Percentiles rank a stretch among this genome's conserved stretches.
phyloP scores from a whole-genome alignment of 37 sponge, comb jelly and placozoan genomes.

The Aphrocallistes beatrix region DNA sequence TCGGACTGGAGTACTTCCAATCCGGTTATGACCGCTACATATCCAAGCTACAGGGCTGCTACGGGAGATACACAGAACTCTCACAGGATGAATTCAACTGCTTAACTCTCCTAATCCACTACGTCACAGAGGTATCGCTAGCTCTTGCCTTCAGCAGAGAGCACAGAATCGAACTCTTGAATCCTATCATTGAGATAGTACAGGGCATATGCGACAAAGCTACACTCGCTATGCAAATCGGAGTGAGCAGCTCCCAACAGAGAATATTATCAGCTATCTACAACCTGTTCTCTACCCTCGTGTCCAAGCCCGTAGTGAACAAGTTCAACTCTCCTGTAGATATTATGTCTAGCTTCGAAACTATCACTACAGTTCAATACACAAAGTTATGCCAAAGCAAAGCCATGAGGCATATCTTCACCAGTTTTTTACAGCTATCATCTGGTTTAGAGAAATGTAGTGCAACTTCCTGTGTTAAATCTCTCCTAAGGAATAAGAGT shows the following conservation, averaged over 20 bases:
- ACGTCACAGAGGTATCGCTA: background rate
- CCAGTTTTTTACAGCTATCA: too few relatives aligned
- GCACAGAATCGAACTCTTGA: background rate
- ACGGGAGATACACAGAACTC: background rate
- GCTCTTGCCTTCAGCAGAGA: background rate
- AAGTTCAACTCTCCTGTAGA: constrained; percentile 6
- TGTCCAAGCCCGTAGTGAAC: background rate
- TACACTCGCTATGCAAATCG: background rate
- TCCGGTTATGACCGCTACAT: background rate
- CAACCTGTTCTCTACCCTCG: background rate
- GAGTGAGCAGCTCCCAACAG: background rate
- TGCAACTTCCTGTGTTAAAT: background rate
- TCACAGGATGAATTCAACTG: background rate
- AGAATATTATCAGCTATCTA: background rate
- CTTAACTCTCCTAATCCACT: background rate
- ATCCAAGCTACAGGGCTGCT: background rate
- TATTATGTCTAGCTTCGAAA: background rate
- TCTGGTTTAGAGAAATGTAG: background rate
- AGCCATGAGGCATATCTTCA: background rate
- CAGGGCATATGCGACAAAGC: background rate
- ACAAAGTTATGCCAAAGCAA: background rate
- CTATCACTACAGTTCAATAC: background rate
- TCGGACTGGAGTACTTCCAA: background rate
- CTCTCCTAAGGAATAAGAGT: background rate
- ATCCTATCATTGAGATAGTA: background rate